Evolutionary conservation across 2,113 vertebrate species (phyloP), one percentile per base, ranked within the genome.

Genomic region (Coregonus clupeaformis): DNA sequence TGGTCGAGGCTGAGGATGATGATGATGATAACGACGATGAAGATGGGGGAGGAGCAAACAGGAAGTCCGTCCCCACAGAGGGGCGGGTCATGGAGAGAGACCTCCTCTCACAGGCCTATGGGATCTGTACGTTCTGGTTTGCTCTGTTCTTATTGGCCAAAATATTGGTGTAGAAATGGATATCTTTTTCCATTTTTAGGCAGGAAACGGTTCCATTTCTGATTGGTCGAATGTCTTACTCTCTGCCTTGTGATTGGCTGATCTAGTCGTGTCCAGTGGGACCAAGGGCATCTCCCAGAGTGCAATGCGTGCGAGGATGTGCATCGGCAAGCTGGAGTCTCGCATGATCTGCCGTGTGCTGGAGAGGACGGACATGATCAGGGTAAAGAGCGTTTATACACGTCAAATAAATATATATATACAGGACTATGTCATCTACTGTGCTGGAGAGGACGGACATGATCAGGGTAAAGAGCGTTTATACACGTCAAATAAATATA

Each of bases 281-380:
- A 92, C 96, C 0, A 96, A 92, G 86, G 98, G 98, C 57, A 95
- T 97, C 78, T 92, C 97, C n/a, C 94, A 97, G 83, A 90, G 93
- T 0, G 91, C 89, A n/a, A 88, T 99, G 59, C 85, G 90, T 11
- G 72, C 84, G n/a, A 94, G 87, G 11, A 94, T 99, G 94, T 96
- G 97, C 0, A 81, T 99, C 27, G 96, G 96, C 1, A 96, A 95
- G 67, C 93, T 98, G 76, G 98, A 99, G 85, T 92, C 94, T 1
- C 93, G 98, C 18, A 98, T 98, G 97, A 77, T 99, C 59, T 98
- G 96, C 80, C 94, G 96, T 24, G 89, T 94, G 47, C 87, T 99
- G 78, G 94, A 96, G 77, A 91, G 94, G 65, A 95, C 95, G 59
- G 93, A 93, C 76, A 85, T 95, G 68, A 92, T 81, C 66, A 98